phyloP scores from a whole-genome alignment of 2,888 invertebrate species.

The Xylocampa areola region DNA sequence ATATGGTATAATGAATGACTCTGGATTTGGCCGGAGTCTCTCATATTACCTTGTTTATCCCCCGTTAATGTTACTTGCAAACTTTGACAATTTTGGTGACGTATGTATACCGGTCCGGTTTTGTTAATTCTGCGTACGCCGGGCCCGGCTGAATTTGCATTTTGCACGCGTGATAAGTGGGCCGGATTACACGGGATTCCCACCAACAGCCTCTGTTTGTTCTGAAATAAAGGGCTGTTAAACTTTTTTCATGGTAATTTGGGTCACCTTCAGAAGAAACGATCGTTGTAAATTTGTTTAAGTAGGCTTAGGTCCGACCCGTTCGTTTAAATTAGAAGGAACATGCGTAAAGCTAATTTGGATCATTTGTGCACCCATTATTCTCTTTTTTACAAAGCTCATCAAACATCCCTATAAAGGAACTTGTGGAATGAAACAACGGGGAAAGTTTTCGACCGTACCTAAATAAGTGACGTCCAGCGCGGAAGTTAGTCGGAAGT shows the following conservation, averaged over 20 bases:
- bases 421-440: constrained; percentile 36
- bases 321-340: constrained; percentile 81
- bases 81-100: constrained; percentile 87
- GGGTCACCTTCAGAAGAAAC: constrained; percentile 88
- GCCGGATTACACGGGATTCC: constrained; percentile 88
- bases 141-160: constrained; percentile 85
- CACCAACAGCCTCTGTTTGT: constrained; percentile 88
- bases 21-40: constrained; percentile 57
- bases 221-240: constrained; percentile 89
- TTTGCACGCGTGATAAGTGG: constrained; percentile 90
- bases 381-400: constrained; percentile 24
- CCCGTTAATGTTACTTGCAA: constrained; percentile 77
- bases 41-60: constrained; percentile 79
- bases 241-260: constrained; percentile 89
- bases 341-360: constrained; percentile 68
- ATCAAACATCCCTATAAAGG: constrained; percentile 29
- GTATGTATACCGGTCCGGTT: constrained; percentile 74
- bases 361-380: constrained; percentile 47
- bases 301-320: constrained; percentile 83
- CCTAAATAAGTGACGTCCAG: constrained; percentile 66
- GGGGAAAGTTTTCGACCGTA: constrained; percentile 49
- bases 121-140: constrained; percentile 86
- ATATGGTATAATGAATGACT: constrained; percentile 42
- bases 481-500: constrained; percentile 69
- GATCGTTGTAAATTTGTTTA: constrained; percentile 87